Evolutionary conservation across 92 coral and sea anemone genomes (phyloP), one percentile per base, ranked within the genome.

Genomic region (Hydrozoanthus gracilis): DNA sequence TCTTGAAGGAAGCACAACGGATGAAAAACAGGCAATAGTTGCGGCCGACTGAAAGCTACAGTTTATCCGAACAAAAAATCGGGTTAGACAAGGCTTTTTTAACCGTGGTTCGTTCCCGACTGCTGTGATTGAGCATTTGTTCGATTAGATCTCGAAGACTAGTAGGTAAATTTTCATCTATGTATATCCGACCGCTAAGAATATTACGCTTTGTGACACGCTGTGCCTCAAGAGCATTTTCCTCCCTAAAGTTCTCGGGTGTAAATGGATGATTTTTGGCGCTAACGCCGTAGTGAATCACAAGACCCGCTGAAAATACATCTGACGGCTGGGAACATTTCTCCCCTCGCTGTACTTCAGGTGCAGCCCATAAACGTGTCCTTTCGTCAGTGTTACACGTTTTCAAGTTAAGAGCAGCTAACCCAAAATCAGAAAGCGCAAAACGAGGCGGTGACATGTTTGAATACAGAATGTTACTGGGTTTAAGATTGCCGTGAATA

Each of bases 401-500:
- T 7, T 3, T 13, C 44, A 15, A 35, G 12, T 74, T 60, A 3
- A 74, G 14, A n/a, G 20, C 61, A 3, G 61, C 79, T 14, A 74
- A 74, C 4, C 79, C 79, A 74, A 74, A 74, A 50, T 74, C 79
- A 4, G 79, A 74, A 14, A 74, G 35, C 12, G 5, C 56, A 51
- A 74, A 74, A 60, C 79, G 56, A 50, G 51, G 79, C 20, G 48
- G 44, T 4, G 60, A 39, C 10, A 15, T 74, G 35, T 74, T 74
- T 39, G 61, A 50, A 16, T 50, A 74, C 4, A 74, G 39, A 50
- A 74, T 27, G 8, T 49, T 74, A 39, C 18, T 74, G 16, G 79
- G 79, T 74, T 74, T 74, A 49, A 74, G 61, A 74, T 74, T 74
- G 51, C 79, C 79, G 61, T 50, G 79, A 46, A 74, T 44, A 50